A percentile compares a stretch with the other conserved stretches of the same genome.
Conservation (phyloP, 2,113 vertebrate genomes). For the Rhegmatorhina hoffmannsi region DNA sequence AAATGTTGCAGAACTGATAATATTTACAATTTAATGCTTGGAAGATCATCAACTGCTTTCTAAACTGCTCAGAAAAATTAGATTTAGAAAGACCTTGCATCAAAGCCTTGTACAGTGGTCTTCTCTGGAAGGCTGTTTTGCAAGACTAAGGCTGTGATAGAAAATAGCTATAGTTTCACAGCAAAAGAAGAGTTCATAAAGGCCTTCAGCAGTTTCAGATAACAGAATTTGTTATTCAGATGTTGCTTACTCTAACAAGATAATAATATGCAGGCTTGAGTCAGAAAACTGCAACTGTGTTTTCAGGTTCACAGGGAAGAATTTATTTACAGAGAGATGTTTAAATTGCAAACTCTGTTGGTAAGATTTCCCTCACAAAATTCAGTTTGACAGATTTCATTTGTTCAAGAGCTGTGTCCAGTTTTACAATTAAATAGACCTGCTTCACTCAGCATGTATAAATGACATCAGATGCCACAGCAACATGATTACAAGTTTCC, state of each 20-base stretch:
- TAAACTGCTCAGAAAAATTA: constrained; percentile 36
- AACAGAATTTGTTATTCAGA: constrained; percentile 63
- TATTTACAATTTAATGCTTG: constrained; percentile 43
- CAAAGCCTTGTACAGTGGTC: not conserved
- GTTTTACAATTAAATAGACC: constrained; percentile 48
- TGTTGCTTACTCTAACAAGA: constrained; percentile 54
- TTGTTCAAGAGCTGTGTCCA: constrained; percentile 22
- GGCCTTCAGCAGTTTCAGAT: constrained; percentile 51
- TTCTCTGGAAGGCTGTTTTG: constrained; percentile 19
- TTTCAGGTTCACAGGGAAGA: constrained; percentile 35
- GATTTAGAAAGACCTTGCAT: constrained; percentile 20
- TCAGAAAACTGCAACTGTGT: constrained; percentile 25
- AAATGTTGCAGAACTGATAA: constrained; percentile 10
- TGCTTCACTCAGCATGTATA: constrained; percentile 43
- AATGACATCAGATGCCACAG: constrained; percentile 60
- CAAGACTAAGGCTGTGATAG: not conserved
- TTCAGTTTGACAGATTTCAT: constrained; percentile 40
- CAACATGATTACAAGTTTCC: constrained; percentile 66
- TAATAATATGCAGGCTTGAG: constrained; percentile 45
- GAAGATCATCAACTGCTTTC: constrained; percentile 30
- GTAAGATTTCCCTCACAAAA: constrained; percentile 33
- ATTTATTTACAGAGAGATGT: constrained; percentile 26
- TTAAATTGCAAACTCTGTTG: constrained; percentile 23
- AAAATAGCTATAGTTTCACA: constrained; percentile 22
- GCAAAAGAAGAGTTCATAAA: constrained; percentile 36